A percentile compares a stretch with the other conserved stretches of the same genome.
Evolutionary conservation across 2,888 invertebrate species (phyloP).

Genomic region (Allolobophora icterica): DNA sequence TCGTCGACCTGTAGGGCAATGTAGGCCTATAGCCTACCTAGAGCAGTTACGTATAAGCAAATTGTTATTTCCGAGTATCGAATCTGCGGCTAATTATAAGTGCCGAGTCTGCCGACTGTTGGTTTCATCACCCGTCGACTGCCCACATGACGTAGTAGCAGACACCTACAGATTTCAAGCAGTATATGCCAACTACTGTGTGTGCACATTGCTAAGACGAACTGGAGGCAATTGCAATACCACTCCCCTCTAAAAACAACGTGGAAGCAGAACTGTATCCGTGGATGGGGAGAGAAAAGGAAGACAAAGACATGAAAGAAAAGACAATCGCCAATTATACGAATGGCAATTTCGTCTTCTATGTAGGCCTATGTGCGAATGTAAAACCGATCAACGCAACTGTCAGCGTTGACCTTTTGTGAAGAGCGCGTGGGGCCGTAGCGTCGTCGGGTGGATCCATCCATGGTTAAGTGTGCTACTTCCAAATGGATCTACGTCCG

Average conservation of each 20-base stretch:
- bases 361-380: not conserved
- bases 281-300: not conserved
- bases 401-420: not conserved
- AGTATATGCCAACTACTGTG: not conserved
- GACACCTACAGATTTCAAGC: no score
- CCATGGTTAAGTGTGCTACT: not conserved
- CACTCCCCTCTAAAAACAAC: not conserved
- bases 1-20: no score
- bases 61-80: no score
- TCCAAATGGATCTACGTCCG: not conserved
- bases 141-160: no score
- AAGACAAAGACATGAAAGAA: not conserved
- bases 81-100: no score
- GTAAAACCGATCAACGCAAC: not conserved
- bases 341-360: not conserved
- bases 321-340: not conserved
- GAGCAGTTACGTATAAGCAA: no score
- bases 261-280: not conserved
- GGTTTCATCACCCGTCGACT: no score
- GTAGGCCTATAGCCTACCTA: no score
- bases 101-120: no score
- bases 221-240: not conserved
- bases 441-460: not conserved
- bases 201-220: not conserved
- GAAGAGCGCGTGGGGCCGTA: not conserved